A percentile compares a stretch with the other conserved stretches of the same genome.
These are phyloP conservation scores for Ditula angustiorana DNA, from an alignment of 2,888 invertebrate species.

Conservation along the genomic window DNA sequence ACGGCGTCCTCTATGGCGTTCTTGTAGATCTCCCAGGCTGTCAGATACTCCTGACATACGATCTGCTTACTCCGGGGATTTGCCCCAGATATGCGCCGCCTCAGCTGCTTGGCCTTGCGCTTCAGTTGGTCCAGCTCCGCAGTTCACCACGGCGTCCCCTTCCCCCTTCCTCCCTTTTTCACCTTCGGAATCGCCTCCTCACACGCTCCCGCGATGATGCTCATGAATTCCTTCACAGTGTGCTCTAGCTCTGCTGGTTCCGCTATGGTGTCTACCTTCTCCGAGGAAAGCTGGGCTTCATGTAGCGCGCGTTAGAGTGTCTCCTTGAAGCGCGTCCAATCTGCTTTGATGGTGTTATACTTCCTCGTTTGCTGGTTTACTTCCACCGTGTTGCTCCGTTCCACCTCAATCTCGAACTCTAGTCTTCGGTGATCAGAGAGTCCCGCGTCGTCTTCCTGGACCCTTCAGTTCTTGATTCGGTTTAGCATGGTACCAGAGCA, in stretches of 20 bases:
- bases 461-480: constrained; percentile 22
- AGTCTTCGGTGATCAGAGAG: constrained; percentile 37
- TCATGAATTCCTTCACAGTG: too few species aligned
- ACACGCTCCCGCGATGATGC: too few species aligned
- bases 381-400: too few species aligned
- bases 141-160: not conserved
- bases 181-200: too few species aligned
- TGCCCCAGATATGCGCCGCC: not conserved
- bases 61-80: not conserved
- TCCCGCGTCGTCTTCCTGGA: constrained; percentile 4
- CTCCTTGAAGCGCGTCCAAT: too few species aligned
- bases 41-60: not conserved
- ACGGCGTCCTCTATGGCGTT: not conserved
- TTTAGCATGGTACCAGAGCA: constrained; percentile 24
- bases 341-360: not conserved
- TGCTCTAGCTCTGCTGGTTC: not conserved
- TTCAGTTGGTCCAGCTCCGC: too few species aligned
- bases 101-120: too few species aligned
- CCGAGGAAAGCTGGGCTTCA: not conserved
- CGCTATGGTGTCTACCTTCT: not conserved
- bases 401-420: not conserved
- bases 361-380: too few species aligned
- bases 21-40: not conserved
- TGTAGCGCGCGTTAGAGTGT: not conserved
- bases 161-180: rapidly evolving